Percentiles rank a stretch among this genome's conserved stretches.
Evolutionary conservation across 2,888 invertebrate species (phyloP).

Genomic region (Chrysodeixis includens): DNA sequence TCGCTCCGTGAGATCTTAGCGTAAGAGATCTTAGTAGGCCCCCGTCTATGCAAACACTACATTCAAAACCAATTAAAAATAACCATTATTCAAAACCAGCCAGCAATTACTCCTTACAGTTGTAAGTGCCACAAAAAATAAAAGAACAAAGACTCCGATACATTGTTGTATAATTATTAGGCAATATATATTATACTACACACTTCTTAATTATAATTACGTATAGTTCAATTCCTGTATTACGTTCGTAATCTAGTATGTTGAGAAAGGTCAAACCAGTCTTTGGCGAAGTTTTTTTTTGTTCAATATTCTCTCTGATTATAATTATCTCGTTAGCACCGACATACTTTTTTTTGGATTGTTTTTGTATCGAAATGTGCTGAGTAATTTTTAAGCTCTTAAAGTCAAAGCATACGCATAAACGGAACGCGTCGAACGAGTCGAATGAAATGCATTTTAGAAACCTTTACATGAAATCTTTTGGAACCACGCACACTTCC

Average conservation of each 20-base stretch:
- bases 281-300: not conserved
- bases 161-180: not conserved
- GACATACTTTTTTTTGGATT: no score
- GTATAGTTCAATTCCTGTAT: not conserved
- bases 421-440: no score
- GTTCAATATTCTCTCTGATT: no score
- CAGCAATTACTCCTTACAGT: not conserved
- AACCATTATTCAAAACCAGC: not conserved
- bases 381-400: no score
- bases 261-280: not conserved
- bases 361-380: no score
- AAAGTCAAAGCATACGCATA: no score
- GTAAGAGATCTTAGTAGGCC: no score
- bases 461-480: no score
- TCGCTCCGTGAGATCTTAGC: no score
- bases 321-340: no score
- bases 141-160: not conserved
- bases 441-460: no score
- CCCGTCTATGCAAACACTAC: not conserved
- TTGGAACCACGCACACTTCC: no score
- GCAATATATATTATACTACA: not conserved
- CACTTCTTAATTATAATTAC: not conserved
- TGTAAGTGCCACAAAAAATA: not conserved
- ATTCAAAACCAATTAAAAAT: not conserved
- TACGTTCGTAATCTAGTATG: not conserved